These are phyloP conservation scores for Serripes groenlandicus DNA, from an alignment of 2,888 invertebrate species.

Conservation along the genomic window DNA sequence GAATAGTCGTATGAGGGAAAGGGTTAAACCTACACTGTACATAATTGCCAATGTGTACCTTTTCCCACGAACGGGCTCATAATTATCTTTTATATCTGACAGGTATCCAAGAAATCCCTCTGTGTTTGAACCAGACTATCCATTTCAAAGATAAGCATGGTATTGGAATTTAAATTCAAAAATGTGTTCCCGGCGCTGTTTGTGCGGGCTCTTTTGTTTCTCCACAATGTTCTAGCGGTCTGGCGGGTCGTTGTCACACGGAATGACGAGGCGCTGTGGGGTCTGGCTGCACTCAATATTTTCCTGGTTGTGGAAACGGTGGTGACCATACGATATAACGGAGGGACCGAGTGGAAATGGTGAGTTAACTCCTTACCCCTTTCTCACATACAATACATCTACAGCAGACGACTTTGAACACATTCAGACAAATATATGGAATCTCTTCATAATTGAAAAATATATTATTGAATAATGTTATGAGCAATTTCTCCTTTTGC, in stretches of 20 bases:
- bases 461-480: too few relatives aligned
- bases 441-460: too few relatives aligned
- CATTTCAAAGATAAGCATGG: neutral
- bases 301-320: conserved; percentile 91
- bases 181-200: conserved; percentile 45
- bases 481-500: too few relatives aligned
- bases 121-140: too few relatives aligned
- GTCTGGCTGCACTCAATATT: conserved; percentile 91
- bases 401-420: too few relatives aligned
- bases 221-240: conserved; percentile 94
- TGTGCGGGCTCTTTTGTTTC: conserved; percentile 87
- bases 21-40: neutral
- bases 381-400: too few relatives aligned
- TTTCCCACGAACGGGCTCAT: neutral
- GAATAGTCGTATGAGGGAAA: neutral
- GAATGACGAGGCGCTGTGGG: conserved; percentile 93
- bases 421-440: too few relatives aligned
- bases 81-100: neutral
- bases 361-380: too few relatives aligned
- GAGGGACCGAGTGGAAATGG: conserved; percentile 97
- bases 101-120: neutral
- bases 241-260: conserved; percentile 92
- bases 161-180: conserved; percentile 1
- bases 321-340: conserved; percentile 94
- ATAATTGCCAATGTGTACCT: neutral